Evolutionary conservation across 2,113 vertebrate species (phyloP), one percentile per base, ranked within the genome.

Genomic region (Collichthys lucidus): DNA sequence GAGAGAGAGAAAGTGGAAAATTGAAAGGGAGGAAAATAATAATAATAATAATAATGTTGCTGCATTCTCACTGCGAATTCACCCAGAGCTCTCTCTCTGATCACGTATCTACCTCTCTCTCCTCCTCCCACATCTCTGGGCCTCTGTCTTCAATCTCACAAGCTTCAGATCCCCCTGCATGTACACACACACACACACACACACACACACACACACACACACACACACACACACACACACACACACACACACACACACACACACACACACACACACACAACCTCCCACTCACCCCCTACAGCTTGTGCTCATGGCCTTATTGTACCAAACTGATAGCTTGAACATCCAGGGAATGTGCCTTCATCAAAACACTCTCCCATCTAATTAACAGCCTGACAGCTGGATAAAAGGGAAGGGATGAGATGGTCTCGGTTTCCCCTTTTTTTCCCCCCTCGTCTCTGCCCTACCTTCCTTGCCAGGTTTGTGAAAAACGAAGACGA

Each of bases 311-410:
- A 84, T 77, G 80, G 77, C 88, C 83, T 74, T 77, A 75, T 88
- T 85, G 75, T 84, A 92, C 76, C 67, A 26, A 59, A 49, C 80
- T 88, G 93, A 93, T 92, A 91, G 87, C 82, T 77, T 9, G 67
- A 93, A 87, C 90, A 94, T 92, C 67, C 86, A 86, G 92, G 77
- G 88, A 94, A 93, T 92, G 88, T 69, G 67, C 46, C 85, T 90
- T 88, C 75, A 87, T 89, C 77, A 88, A 87, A 94, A 93, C 90
- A 88, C 69, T 87, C 82, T 88, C 59, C 77, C 66, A 44, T 81
- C 68, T 84, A 88, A 89, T 89, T 86, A 89, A 85, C 83, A 71
- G 50, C 61, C 46, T 64, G 79, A 80, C 72, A 80, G 64, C 44
- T 35, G 49, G 59, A 87, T 86, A 73, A 80, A 91, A 84, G 46